A percentile compares a stretch with the other conserved stretches of the same genome.
phyloP scores from a whole-genome alignment of 2,797 vertebrate species.

The Coccyzus lansbergi region DNA sequence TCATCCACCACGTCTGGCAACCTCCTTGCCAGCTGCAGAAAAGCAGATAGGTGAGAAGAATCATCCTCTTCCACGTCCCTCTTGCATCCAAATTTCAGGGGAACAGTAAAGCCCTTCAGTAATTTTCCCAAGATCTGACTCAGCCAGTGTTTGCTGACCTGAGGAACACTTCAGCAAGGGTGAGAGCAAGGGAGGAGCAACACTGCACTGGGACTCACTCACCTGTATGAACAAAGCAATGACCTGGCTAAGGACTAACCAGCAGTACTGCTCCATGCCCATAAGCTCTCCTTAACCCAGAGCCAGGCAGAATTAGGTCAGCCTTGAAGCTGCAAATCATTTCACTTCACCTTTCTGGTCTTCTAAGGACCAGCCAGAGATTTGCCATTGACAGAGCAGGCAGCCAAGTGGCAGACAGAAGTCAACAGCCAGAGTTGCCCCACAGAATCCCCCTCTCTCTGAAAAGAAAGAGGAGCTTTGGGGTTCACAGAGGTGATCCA shows the following conservation, averaged over 20 bases:
- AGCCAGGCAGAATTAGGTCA: background rate
- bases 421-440: background rate
- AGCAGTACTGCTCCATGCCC: background rate
- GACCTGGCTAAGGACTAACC: background rate
- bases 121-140: background rate
- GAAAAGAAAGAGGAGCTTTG: background rate
- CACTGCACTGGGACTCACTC: background rate
- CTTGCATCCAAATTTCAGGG: background rate
- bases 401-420: background rate
- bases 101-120: background rate
- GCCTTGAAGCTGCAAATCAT: background rate
- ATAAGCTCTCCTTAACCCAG: background rate
- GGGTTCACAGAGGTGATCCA: background rate
- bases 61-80: fast-evolving
- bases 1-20: background rate
- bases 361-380: background rate
- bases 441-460: background rate
- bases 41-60: background rate
- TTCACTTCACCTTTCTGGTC: background rate
- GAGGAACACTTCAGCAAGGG: background rate
- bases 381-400: background rate
- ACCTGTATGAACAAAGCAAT: background rate
- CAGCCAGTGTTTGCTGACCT: background rate
- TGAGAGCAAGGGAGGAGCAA: background rate
- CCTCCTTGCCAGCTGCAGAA: background rate